Evolutionary conservation across 2,797 vertebrate species (phyloP).

Genomic region (Takifugu rubripes): DNA sequence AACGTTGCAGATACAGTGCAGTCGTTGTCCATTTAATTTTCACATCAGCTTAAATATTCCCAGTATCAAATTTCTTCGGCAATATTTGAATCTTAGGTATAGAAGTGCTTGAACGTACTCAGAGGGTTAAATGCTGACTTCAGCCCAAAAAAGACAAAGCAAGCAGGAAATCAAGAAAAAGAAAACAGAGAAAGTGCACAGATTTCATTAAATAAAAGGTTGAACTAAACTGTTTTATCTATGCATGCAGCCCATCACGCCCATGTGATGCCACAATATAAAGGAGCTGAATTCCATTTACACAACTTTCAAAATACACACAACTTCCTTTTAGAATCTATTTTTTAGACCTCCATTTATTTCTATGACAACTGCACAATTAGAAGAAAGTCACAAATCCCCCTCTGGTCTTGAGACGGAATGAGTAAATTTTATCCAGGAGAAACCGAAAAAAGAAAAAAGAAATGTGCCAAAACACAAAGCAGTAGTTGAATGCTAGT

Average conservation of each 20-base stretch:
- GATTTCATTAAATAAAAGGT: slow-evolving; percentile 88
- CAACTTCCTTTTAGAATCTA: slow-evolving; percentile 84
- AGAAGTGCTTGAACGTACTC: slow-evolving; percentile 96
- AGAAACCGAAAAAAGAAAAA: slow-evolving; percentile 62
- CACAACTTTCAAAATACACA: slow-evolving; percentile 94
- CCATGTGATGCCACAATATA: slow-evolving; percentile 81
- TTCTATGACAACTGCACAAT: slow-evolving; percentile 89
- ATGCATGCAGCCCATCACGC: slow-evolving; percentile 97
- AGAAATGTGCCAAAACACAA: slow-evolving; percentile 89
- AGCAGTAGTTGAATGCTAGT: slow-evolving; percentile 91
- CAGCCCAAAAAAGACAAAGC: slow-evolving; percentile 72
- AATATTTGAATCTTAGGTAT: slow-evolving; percentile 79
- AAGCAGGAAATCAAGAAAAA: slow-evolving; percentile 27
- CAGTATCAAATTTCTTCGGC: slow-evolving; percentile 48
- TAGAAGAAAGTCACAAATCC: slow-evolving; percentile 72
- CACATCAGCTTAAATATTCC: slow-evolving; percentile 46
- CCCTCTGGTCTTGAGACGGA: slow-evolving; percentile 65
- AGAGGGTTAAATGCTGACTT: slow-evolving; percentile 93
- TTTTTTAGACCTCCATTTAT: slow-evolving; percentile 84
- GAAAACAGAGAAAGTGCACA: slow-evolving; percentile 82
- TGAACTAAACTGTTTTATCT: slow-evolving; percentile 91
- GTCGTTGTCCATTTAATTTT: slow-evolving; percentile 37
- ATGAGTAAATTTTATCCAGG: slow-evolving; percentile 9
- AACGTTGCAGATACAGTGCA: slow-evolving; percentile 27
- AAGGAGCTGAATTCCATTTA: slow-evolving; percentile 89